A percentile compares a stretch with the other conserved stretches of the same genome.
Evolutionary conservation across 1,140 invertebrate species (phyloP).

Genomic region (Bradysia coprophila): DNA sequence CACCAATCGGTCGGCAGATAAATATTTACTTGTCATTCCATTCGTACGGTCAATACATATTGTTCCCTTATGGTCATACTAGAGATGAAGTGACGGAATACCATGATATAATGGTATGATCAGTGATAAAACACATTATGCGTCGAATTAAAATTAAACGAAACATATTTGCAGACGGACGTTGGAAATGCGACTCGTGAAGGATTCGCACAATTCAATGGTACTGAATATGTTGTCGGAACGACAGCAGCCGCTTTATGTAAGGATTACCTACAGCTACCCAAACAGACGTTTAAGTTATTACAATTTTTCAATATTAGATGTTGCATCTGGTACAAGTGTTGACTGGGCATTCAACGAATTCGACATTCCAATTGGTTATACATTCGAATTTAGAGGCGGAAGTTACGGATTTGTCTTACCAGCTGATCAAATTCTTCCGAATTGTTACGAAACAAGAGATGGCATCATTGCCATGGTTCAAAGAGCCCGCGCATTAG

Average conservation of each 20-base stretch:
- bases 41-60: constrained; percentile 51
- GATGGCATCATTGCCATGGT: constrained; percentile 60
- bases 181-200: too few species aligned
- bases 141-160: too few species aligned
- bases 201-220: too few species aligned
- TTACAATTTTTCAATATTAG: too few species aligned
- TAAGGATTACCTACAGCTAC: constrained; percentile 27
- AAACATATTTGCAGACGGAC: too few species aligned
- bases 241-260: constrained; percentile 33
- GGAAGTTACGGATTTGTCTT: constrained; percentile 47
- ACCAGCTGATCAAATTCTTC: constrained; percentile 60
- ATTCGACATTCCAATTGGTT: constrained; percentile 38
- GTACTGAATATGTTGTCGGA: constrained; percentile 29
- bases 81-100: too few species aligned
- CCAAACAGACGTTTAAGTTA: too few species aligned
- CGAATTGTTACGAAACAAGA: constrained; percentile 64
- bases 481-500: constrained; percentile 12
- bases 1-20: constrained; percentile 1
- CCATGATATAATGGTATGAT: too few species aligned
- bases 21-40: constrained; percentile 41
- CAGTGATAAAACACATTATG: too few species aligned
- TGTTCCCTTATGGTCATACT: constrained; percentile 51
- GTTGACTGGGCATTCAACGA: constrained; percentile 46
- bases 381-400: constrained; percentile 39
- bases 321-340: constrained; percentile 34